A percentile compares a stretch with the other conserved stretches of the same genome.
Conservation (phyloP, 2,113 vertebrate genomes). For the Himantopus leucocephalus region DNA sequence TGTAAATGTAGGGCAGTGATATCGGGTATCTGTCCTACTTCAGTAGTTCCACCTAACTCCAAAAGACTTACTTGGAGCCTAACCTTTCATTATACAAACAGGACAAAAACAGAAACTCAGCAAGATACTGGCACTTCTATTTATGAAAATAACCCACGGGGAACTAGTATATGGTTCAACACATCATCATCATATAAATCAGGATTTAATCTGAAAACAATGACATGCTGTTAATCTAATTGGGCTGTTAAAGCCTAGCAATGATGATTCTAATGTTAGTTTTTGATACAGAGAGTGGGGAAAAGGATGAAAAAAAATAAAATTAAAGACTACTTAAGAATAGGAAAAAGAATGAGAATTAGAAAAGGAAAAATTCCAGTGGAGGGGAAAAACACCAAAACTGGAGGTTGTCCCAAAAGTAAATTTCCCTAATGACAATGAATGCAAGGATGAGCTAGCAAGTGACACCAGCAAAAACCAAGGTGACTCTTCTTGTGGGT, state of each 20-base stretch:
- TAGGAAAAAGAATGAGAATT: not conserved
- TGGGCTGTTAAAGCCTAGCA: not conserved
- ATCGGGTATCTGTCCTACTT: not conserved
- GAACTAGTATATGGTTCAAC: not conserved
- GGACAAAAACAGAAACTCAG: not conserved
- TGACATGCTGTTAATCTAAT: not conserved
- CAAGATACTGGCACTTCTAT: not conserved
- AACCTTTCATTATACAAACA: not conserved
- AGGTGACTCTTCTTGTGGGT: not conserved
- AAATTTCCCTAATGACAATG: not conserved
- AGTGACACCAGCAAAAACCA: not conserved
- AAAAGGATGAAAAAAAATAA: not conserved
- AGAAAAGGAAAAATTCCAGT: not conserved
- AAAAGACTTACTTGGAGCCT: not conserved
- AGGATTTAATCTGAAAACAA: not conserved
- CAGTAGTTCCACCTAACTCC: not conserved
- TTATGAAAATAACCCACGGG: not conserved
- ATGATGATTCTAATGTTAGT: not conserved
- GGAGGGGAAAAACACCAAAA: not conserved
- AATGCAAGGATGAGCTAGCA: not conserved
- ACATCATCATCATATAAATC: not conserved
- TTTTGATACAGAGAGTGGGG: not conserved
- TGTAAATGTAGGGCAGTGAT: slow-evolving; percentile 11
- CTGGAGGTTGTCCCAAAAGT: not conserved
- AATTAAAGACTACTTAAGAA: not conserved